Percentiles rank a stretch among this genome's conserved stretches.
These are phyloP conservation scores for Epinephelus moara DNA, from an alignment of 2,113 vertebrate species.

Conservation along the genomic window DNA sequence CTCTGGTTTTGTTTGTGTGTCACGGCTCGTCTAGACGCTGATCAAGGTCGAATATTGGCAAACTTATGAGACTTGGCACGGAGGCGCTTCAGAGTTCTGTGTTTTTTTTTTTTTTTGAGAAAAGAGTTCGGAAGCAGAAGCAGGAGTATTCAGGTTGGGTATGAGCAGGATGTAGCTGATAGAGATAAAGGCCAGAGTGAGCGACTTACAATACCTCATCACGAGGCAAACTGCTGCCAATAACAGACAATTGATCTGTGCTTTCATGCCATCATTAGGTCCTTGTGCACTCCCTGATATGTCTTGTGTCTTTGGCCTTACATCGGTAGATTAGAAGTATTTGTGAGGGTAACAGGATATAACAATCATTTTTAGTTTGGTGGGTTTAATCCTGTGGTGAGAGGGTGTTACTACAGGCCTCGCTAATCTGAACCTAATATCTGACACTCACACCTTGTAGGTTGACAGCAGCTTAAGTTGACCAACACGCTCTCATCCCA, in stretches of 20 bases:
- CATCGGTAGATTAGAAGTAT: conserved; percentile 5
- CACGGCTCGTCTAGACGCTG: conserved; percentile 70
- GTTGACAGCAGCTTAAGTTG: too few species aligned
- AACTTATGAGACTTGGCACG: conserved; percentile 49
- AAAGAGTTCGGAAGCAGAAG: conserved; percentile 11
- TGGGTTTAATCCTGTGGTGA: neutral
- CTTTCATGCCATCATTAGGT: conserved; percentile 17
- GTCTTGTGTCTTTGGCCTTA: neutral
- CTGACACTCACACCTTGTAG: neutral
- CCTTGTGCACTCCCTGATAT: conserved; percentile 11
- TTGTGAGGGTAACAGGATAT: neutral
- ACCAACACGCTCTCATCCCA: too few species aligned
- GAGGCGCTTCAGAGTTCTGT: conserved; percentile 31
- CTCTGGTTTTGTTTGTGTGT: conserved; percentile 50
- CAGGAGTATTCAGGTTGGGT: neutral
- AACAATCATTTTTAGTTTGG: neutral
- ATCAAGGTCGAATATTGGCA: conserved; percentile 65
- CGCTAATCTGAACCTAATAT: neutral
- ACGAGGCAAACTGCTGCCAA: neutral
- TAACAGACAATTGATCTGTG: conserved; percentile 30
- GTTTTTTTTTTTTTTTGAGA: neutral
- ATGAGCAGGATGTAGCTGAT: conserved; percentile 13
- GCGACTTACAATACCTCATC: conserved; percentile 11
- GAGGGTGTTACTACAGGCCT: neutral
- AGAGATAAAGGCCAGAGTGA: conserved; percentile 12